Percentiles rank a stretch among this genome's conserved stretches.
These are phyloP conservation scores for Anthrax anthrax DNA, from an alignment of 2,888 invertebrate species.

Conservation along the genomic window DNA sequence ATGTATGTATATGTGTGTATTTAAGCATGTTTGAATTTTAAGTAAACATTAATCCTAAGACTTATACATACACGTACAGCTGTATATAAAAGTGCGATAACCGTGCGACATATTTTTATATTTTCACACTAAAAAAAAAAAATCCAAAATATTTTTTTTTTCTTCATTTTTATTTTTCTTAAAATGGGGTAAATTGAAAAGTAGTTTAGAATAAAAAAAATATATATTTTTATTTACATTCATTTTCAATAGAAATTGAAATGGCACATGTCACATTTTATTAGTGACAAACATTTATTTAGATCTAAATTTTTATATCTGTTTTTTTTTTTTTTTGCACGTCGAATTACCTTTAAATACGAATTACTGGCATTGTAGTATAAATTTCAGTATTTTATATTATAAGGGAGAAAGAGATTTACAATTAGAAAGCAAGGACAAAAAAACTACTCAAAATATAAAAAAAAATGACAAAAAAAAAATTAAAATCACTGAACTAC, in stretches of 20 bases:
- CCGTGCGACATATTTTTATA: neutral
- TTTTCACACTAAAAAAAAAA: neutral
- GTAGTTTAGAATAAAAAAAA: conserved; percentile 2
- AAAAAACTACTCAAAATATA: too few relatives aligned
- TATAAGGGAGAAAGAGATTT: too few relatives aligned
- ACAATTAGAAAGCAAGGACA: too few relatives aligned
- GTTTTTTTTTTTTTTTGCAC: too few relatives aligned
- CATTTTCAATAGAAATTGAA: neutral
- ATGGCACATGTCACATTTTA: conserved; percentile 4
- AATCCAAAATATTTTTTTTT: neutral
- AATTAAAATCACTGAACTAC: neutral
- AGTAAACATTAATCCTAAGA: neutral
- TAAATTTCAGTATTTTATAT: too few relatives aligned
- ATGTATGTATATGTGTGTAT: too few relatives aligned
- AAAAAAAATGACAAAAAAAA: too few relatives aligned
- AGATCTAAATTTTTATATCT: too few relatives aligned
- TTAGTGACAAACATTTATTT: neutral
- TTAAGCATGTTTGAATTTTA: neutral
- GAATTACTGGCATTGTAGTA: too few relatives aligned
- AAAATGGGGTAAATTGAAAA: neutral
- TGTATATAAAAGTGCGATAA: neutral
- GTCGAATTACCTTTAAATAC: too few relatives aligned
- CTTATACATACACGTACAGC: too few relatives aligned
- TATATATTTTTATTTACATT: neutral
- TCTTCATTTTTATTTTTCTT: neutral